Conservation (phyloP, 2,888 invertebrate genomes). For the Lissonota sp. region DNA sequence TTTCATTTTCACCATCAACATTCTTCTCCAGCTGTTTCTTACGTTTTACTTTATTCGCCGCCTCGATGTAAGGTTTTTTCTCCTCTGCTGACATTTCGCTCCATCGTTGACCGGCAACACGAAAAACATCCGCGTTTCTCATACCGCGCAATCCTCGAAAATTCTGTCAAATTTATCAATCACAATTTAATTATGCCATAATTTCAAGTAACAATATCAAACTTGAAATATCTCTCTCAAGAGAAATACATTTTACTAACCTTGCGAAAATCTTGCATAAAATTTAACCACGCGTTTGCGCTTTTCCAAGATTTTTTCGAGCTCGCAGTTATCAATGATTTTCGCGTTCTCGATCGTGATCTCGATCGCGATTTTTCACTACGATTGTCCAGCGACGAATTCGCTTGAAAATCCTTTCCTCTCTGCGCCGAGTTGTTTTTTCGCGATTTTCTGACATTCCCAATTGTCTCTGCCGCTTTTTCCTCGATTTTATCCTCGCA, state of each 20-base stretch:
- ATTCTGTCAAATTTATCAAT: slow-evolving; percentile 34
- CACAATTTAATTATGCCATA: neutral
- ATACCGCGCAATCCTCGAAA: slow-evolving; percentile 63
- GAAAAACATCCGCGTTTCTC: slow-evolving; percentile 68
- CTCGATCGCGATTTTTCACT: slow-evolving; percentile 65
- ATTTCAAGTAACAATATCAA: no score
- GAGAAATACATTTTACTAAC: slow-evolving; percentile 57
- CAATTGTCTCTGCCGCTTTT: slow-evolving; percentile 10
- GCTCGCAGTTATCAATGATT: slow-evolving; percentile 1
- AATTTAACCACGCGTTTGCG: slow-evolving; percentile 78
- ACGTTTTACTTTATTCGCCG: slow-evolving; percentile 71
- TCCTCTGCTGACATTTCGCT: slow-evolving; percentile 72
- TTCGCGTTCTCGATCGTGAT: slow-evolving; percentile 58
- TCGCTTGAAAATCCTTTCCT: slow-evolving; percentile 32
- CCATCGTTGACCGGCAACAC: slow-evolving; percentile 76
- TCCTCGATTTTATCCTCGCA: slow-evolving; percentile 32
- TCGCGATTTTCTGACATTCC: slow-evolving; percentile 19
- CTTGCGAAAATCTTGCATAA: slow-evolving; percentile 75
- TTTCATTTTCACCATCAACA: slow-evolving; percentile 6
- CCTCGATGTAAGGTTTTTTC: slow-evolving; percentile 75
- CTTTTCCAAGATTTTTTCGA: slow-evolving; percentile 70
- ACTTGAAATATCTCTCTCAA: no score
- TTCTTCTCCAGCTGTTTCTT: slow-evolving; percentile 58
- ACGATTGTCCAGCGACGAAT: slow-evolving; percentile 27
- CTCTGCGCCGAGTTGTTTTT: slow-evolving; percentile 28